Percentiles rank a stretch among this genome's conserved stretches.
Evolutionary conservation across 2,113 vertebrate genomes (phyloP).

Genomic region (Microcebus griseorufus): DNA sequence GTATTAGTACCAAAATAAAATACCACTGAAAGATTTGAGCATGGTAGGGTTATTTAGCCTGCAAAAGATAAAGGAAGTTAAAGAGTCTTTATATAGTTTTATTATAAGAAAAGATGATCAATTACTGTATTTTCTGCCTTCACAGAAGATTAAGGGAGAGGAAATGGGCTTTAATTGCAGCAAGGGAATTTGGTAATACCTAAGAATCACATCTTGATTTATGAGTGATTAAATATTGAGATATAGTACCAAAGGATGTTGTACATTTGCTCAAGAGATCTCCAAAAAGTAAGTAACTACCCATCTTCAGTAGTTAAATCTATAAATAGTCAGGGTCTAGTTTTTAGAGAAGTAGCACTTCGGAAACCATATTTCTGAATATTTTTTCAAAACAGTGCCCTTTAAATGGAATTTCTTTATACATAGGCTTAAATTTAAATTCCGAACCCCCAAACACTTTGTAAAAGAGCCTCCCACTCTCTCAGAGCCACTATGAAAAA

Average conservation of each 20-base stretch:
- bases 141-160: not conserved
- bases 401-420: conserved; percentile 30
- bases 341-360: not conserved
- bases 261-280: conserved; percentile 5
- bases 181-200: conserved; percentile 32
- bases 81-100: conserved; percentile 35
- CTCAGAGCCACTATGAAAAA: conserved; percentile 37
- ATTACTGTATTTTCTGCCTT: conserved; percentile 37
- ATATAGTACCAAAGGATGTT: not conserved
- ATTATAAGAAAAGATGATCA: not conserved
- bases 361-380: conserved; percentile 27
- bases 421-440: conserved; percentile 49
- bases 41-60: not conserved
- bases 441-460: not conserved
- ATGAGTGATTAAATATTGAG: conserved; percentile 40
- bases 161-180: conserved; percentile 14
- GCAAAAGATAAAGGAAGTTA: not conserved
- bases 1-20: conserved; percentile 47
- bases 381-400: conserved; percentile 1
- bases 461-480: conserved; percentile 10
- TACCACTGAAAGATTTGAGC: not conserved
- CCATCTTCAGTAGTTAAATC: not conserved
- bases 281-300: not conserved
- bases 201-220: conserved; percentile 40
- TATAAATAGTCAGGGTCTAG: not conserved